These are phyloP conservation scores for Acronicta psi DNA, from an alignment of 2,888 invertebrate species.

Conservation along the genomic window DNA sequence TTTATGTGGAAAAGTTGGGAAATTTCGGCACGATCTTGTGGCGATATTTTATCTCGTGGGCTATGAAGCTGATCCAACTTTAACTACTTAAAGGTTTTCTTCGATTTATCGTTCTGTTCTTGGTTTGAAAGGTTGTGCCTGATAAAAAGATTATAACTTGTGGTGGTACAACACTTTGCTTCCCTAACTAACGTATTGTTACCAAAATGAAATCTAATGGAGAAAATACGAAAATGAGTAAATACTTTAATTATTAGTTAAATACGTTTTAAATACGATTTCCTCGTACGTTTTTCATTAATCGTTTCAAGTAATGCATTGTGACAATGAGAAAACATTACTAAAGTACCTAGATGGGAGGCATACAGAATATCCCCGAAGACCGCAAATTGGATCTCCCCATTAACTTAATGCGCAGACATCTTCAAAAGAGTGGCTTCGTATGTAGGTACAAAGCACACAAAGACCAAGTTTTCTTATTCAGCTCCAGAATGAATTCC, in stretches of 20 bases:
- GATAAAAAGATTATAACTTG: conserved; percentile 4
- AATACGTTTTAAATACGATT: no score
- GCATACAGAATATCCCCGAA: conserved; percentile 6
- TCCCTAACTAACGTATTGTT: no score
- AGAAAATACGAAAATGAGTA: no score
- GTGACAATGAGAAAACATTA: conserved; percentile 6
- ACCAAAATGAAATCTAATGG: no score
- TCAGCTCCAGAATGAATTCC: conserved; percentile 35
- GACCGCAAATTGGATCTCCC: conserved; percentile 27
- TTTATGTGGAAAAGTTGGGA: conserved; percentile 60
- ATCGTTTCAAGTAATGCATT: not conserved
- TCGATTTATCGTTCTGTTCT: conserved; percentile 27
- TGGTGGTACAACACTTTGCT: no score
- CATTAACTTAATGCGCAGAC: conserved; percentile 44
- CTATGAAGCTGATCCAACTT: conserved; percentile 50
- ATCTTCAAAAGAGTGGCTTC: conserved; percentile 38
- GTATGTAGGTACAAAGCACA: conserved; percentile 11
- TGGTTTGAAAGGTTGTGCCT: conserved; percentile 6
- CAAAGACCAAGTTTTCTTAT: conserved; percentile 39
- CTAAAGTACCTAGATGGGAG: conserved; percentile 1
- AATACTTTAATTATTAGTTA: no score
- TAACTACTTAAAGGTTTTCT: conserved; percentile 25
- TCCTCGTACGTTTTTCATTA: no score
- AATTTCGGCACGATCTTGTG: conserved; percentile 45
- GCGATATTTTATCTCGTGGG: conserved; percentile 57